Percentiles rank a stretch among this genome's conserved stretches.
These are phyloP conservation scores for Yoshiicerus persimilis DNA, from an alignment of 1,140 invertebrate species.

Conservation along the genomic window DNA sequence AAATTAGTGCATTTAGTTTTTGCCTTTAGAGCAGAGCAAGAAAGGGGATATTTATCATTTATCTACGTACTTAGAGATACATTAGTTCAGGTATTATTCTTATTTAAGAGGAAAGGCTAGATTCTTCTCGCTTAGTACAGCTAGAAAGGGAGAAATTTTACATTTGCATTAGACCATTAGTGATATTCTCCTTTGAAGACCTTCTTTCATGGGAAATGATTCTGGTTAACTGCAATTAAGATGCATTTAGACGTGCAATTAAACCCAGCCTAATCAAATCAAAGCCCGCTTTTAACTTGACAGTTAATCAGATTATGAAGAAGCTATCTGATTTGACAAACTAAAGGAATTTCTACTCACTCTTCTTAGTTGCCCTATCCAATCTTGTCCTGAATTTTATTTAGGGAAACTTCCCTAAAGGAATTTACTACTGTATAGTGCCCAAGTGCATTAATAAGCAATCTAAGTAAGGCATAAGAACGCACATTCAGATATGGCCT, in stretches of 20 bases:
- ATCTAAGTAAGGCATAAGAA: no score
- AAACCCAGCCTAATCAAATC: conserved; percentile 45
- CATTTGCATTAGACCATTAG: not conserved
- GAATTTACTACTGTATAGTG: no score
- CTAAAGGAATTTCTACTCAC: not conserved
- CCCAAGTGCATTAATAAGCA: no score
- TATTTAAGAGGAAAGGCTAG: not conserved
- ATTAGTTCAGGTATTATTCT: not conserved
- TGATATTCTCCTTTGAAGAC: conserved; percentile 34
- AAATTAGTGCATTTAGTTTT: no score
- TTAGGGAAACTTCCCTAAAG: not conserved
- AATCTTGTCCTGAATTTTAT: not conserved
- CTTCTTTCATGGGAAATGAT: conserved; percentile 36
- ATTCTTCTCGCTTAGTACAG: not conserved
- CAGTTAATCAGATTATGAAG: conserved; percentile 42
- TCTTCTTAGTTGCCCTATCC: not conserved
- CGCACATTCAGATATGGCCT: not conserved
- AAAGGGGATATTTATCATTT: not conserved
- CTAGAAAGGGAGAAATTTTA: not conserved
- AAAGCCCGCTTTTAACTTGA: conserved; percentile 42
- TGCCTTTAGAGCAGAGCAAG: no score
- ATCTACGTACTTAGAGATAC: not conserved
- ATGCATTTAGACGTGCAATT: conserved; percentile 48
- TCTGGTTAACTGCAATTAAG: conserved; percentile 48
- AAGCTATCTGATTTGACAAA: not conserved